Evolutionary conservation across 2,888 invertebrate species (phyloP).

Genomic region (Drosophila trichaetosa): DNA sequence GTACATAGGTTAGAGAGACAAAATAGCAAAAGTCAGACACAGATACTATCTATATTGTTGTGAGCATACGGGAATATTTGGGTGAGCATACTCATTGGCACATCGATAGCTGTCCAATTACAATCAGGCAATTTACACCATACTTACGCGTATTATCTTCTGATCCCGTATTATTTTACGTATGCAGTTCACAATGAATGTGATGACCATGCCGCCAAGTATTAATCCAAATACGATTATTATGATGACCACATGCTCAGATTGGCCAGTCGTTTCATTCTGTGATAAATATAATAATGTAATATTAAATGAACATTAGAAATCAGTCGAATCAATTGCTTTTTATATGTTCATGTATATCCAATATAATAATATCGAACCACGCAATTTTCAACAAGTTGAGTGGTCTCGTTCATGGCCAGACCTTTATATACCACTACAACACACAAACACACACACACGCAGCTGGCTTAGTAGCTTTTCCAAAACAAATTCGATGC

Average conservation of each 20-base stretch:
- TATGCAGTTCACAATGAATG: conserved; percentile 94
- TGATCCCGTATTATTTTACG: conserved; percentile 94
- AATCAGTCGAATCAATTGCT: neutral
- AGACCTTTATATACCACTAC: neutral
- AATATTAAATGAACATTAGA: no score
- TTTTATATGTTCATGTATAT: neutral
- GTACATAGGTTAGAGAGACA: conserved; percentile 15
- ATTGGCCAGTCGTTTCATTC: conserved; percentile 83
- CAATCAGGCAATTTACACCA: conserved; percentile 34
- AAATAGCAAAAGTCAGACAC: conserved; percentile 5
- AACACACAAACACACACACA: neutral
- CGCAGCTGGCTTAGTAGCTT: neutral
- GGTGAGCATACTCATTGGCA: conserved; percentile 7
- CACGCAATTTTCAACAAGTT: conserved; percentile 1
- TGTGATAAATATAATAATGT: conserved; percentile 45
- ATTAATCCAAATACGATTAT: conserved; percentile 94
- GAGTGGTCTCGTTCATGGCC: neutral
- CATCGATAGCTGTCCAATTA: conserved; percentile 28
- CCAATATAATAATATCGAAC: neutral
- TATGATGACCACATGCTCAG: conserved; percentile 93
- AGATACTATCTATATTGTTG: conserved; percentile 1
- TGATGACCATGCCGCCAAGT: conserved; percentile 94
- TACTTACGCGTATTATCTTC: conserved; percentile 92
- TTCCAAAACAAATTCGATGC: conserved; percentile 23
- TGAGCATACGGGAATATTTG: conserved; percentile 1